These are phyloP conservation scores for Eudemis profundana DNA, from an alignment of 2,888 invertebrate species.

Conservation along the genomic window DNA sequence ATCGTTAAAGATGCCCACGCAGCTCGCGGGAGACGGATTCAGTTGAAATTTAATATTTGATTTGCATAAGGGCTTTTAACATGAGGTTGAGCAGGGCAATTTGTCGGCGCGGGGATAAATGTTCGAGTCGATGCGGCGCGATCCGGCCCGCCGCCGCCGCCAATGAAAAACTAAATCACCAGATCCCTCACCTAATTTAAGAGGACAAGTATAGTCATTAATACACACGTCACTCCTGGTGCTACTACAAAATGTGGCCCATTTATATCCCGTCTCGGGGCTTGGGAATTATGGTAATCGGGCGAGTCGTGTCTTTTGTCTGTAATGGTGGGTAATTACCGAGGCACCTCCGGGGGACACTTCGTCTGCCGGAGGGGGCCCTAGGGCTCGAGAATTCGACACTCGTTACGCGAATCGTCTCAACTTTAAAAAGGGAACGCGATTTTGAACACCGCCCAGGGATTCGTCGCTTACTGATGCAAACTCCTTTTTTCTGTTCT, in stretches of 20 bases:
- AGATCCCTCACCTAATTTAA: conserved; percentile 83
- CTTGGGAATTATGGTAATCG: conserved; percentile 85
- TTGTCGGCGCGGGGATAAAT: conserved; percentile 56
- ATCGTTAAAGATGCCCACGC: conserved; percentile 25
- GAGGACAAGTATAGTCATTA: conserved; percentile 84
- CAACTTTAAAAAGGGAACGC: conserved; percentile 83
- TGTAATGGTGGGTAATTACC: conserved; percentile 84
- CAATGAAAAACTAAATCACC: conserved; percentile 83
- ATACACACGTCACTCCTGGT: conserved; percentile 83
- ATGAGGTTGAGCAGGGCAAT: conserved; percentile 50
- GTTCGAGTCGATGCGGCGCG: conserved; percentile 52
- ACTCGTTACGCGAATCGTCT: conserved; percentile 84
- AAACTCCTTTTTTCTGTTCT: conserved; percentile 63
- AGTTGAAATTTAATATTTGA: conserved; percentile 33
- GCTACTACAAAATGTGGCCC: conserved; percentile 84
- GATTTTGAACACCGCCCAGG: conserved; percentile 78
- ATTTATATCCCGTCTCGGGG: conserved; percentile 81
- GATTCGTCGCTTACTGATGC: conserved; percentile 70
- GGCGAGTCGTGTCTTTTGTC: conserved; percentile 84
- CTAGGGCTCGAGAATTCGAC: conserved; percentile 78
- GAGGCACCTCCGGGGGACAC: conserved; percentile 80
- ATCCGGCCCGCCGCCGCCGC: conserved; percentile 57
- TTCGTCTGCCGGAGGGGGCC: conserved; percentile 72
- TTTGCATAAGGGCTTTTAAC: conserved; percentile 48
- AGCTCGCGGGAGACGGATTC: conserved; percentile 15